Conservation (phyloP, 2,113 vertebrate species). For the Corvus cornix region DNA sequence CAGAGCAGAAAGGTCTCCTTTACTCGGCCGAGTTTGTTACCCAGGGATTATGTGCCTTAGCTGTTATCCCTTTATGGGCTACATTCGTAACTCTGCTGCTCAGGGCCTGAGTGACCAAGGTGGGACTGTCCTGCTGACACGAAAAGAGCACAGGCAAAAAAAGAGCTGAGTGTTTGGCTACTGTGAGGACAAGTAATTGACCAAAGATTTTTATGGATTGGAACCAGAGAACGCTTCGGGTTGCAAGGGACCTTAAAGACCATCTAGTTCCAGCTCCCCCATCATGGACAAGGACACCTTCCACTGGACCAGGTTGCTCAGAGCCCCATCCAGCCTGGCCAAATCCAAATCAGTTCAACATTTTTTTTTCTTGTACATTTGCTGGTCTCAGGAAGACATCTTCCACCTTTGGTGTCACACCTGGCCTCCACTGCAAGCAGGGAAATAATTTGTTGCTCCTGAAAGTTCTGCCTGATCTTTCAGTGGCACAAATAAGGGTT, state of each 20-base stretch:
- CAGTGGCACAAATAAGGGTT: neutral
- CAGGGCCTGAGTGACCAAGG: constrained; percentile 45
- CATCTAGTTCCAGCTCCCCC: neutral
- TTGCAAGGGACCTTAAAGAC: neutral
- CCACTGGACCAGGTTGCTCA: neutral
- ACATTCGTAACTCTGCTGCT: constrained; percentile 71
- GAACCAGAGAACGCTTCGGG: no score
- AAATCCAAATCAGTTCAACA: neutral
- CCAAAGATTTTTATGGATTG: neutral
- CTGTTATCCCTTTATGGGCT: constrained; percentile 78
- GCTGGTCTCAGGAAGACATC: neutral
- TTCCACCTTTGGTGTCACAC: neutral
- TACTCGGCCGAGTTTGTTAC: constrained; percentile 56
- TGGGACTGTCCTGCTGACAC: neutral
- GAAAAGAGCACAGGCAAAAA: neutral
- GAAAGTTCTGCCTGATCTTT: neutral
- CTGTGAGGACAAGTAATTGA: neutral
- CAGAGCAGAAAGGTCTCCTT: constrained; percentile 37
- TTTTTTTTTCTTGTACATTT: neutral
- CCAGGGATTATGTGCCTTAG: constrained; percentile 72
- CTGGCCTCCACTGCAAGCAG: neutral
- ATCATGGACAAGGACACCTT: neutral
- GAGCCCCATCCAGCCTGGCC: neutral
- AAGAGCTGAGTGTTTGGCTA: neutral
- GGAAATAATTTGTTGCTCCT: neutral